These are phyloP conservation scores for Pogonocichla stellata DNA, from an alignment of 2,113 vertebrate genomes.

Conservation along the genomic window DNA sequence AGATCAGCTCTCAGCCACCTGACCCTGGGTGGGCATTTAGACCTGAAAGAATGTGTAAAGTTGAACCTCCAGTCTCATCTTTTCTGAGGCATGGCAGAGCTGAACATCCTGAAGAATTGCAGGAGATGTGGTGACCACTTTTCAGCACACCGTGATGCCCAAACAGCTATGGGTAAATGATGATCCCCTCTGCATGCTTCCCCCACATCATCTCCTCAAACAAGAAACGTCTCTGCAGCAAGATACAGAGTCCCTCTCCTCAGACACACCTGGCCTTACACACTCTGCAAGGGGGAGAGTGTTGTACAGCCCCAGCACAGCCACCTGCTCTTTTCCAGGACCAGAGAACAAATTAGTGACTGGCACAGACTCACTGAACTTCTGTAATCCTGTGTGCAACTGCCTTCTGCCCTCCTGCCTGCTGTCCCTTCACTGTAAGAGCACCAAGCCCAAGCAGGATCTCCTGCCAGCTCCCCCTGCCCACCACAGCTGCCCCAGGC, in stretches of 20 bases:
- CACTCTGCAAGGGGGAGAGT: not conserved
- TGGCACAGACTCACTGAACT: not conserved
- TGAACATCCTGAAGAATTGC: not conserved
- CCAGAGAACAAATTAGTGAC: not conserved
- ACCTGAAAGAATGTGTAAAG: fast-evolving
- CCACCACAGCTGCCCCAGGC: fast-evolving
- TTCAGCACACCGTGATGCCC: not conserved
- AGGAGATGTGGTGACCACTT: not conserved
- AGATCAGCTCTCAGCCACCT: not conserved
- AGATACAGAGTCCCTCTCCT: not conserved
- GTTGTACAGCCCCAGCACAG: not conserved
- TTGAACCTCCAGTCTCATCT: not conserved
- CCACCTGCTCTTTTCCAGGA: fast-evolving
- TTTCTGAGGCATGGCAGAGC: not conserved
- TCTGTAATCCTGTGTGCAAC: not conserved
- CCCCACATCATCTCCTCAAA: not conserved
- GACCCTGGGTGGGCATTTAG: not conserved
- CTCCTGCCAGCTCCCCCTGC: not conserved
- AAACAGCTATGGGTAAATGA: not conserved
- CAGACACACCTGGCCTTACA: not conserved
- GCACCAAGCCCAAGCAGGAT: not conserved
- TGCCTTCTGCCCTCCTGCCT: not conserved
- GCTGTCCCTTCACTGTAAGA: not conserved
- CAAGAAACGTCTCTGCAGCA: not conserved
- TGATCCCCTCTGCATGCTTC: not conserved